Base-by-base conservation (phyloP, 2,797 vertebrate genomes). In the Hyperoplus immaculatus region DNA sequence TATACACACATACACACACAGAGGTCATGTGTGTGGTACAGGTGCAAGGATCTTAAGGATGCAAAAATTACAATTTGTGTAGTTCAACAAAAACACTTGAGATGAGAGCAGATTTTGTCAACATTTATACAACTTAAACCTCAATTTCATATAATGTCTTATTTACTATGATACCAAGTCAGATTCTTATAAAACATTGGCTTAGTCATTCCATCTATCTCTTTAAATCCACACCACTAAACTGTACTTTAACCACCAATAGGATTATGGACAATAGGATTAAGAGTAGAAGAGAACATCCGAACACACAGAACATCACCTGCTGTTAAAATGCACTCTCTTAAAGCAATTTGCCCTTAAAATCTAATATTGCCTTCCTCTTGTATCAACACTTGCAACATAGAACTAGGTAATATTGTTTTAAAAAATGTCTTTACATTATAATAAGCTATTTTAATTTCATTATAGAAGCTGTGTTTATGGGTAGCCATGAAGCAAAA, bases 401-500 rank as follows among this genome's bases (percentile, higher is more conserved):
- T 51, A 15, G 18, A 1, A 38, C 53, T 5, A 53, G 67, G 84
- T 70, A 69, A 69, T 9, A 47, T 42, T 29, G 39, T 78, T 39
- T 74, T 58, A 3, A 51, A 76, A 83, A 21, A 21, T 21, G 21
- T 21, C 1, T 21, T 21, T 21, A 21, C 21, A 21, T 21, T 21
- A 21, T 21, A 21, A 88, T 86, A 56, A 80, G 57, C 73, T 72
- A 60, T 82, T 71, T 71, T 74, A 75, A 80, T 81, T 66, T 76
- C 63, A 72, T 78, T 75, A 78, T 45, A 55, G 61, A 62, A 75
- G 41, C 69, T 29, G 76, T 47, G 69, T 84, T 90, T 14, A 62
- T 75, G 65, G 29, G 64, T 79, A 66, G 64, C 57, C 79, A 87
- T 88, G 82, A 89, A 81, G 80, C 83, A 79, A 67, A 63, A n/a